Conservation (phyloP, 2,113 vertebrate species). For the Nothoprocta perdicaria region DNA sequence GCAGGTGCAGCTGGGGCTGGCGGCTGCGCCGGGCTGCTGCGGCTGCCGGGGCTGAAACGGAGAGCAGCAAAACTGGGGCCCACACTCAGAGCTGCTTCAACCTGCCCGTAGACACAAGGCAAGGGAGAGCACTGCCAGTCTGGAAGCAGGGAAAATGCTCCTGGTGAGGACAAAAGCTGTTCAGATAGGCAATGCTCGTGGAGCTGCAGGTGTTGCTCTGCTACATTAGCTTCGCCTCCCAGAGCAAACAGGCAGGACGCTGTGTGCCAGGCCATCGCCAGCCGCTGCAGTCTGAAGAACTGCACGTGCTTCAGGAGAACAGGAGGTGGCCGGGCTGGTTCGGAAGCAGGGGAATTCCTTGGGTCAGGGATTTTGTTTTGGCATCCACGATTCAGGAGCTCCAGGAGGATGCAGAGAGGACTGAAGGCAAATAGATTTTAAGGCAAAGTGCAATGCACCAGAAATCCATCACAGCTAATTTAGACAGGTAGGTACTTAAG, state of each 20-base stretch:
- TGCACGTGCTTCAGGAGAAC: not conserved
- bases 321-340: not conserved
- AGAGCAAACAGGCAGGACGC: not conserved
- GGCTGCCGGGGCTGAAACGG: not conserved
- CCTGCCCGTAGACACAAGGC: not conserved
- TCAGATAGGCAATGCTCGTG: not conserved
- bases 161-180: not conserved
- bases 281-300: not conserved
- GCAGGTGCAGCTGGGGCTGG: fast-evolving
- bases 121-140: not conserved
- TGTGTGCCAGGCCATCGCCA: not conserved
- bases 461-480: not conserved
- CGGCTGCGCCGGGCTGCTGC: not conserved
- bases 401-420: fast-evolving
- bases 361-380: not conserved
- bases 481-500: not conserved
- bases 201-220: not conserved
- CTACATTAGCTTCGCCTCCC: not conserved
- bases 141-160: not conserved
- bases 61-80: not conserved
- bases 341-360: not conserved
- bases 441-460: not conserved
- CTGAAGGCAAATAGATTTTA: not conserved
- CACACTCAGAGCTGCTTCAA: not conserved
- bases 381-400: not conserved